A percentile compares a stretch with the other conserved stretches of the same genome.
Conservation (phyloP, 2,888 invertebrate genomes). For the Timandra comae region DNA sequence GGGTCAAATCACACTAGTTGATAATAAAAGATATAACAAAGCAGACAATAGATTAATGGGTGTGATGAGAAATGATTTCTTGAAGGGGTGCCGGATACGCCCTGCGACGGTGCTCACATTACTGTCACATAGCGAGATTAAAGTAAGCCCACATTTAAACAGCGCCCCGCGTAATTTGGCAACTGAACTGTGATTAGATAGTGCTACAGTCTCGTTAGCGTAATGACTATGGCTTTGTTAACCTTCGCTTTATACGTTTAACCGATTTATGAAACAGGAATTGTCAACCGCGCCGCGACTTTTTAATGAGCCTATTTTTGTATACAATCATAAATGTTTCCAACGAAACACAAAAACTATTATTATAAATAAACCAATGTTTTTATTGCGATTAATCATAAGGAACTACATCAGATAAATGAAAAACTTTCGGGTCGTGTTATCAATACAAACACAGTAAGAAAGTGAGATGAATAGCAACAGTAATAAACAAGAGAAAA, state of each 20-base stretch:
- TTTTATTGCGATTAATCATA: too few species aligned
- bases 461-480: too few species aligned
- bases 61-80: too few species aligned
- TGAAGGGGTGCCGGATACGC: slow-evolving; percentile 8
- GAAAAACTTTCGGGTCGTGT: too few species aligned
- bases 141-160: slow-evolving; percentile 68
- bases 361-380: too few species aligned
- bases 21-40: too few species aligned
- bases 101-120: slow-evolving; percentile 19
- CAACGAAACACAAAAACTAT: too few species aligned
- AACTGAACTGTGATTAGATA: slow-evolving; percentile 72
- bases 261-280: slow-evolving; percentile 34
- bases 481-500: neutral
- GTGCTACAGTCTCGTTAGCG: slow-evolving; percentile 67
- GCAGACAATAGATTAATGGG: too few species aligned
- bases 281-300: slow-evolving; percentile 20
- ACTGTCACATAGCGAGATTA: slow-evolving; percentile 54
- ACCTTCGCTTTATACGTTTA: slow-evolving; percentile 52
- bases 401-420: too few species aligned
- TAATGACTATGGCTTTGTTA: slow-evolving; percentile 67
- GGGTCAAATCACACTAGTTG: too few species aligned
- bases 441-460: too few species aligned
- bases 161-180: slow-evolving; percentile 70
- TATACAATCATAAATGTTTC: too few species aligned
- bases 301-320: slow-evolving; percentile 1